A percentile compares a stretch with the other conserved stretches of the same genome.
phyloP scores from a whole-genome alignment of 2,797 vertebrate species.

The Poecile montanus region DNA sequence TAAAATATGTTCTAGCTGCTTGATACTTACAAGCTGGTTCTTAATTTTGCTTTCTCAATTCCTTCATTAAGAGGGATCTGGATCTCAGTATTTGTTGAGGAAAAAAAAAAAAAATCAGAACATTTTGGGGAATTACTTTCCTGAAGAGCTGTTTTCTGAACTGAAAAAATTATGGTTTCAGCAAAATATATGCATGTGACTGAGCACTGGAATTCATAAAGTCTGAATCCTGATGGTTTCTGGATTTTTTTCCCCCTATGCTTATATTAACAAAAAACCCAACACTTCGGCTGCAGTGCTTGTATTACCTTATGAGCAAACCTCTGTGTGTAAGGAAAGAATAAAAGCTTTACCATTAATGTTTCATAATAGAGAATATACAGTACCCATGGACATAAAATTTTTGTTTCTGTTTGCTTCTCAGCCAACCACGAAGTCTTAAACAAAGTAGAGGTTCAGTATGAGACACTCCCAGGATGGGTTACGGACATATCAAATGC shows the following conservation, averaged over 20 bases:
- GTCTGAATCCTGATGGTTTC: neutral
- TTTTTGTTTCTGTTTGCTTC: slow-evolving; percentile 30
- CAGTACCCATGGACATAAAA: neutral
- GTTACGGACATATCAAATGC: slow-evolving; percentile 89
- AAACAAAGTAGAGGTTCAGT: slow-evolving; percentile 93
- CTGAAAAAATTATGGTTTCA: neutral
- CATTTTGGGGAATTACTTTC: neutral
- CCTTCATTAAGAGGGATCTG: neutral
- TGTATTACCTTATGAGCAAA: neutral
- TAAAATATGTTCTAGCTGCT: neutral
- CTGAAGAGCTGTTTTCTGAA: neutral
- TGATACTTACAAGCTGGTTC: neutral
- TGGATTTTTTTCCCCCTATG: neutral
- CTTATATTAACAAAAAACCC: neutral
- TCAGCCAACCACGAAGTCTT: slow-evolving; percentile 96
- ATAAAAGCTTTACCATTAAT: neutral
- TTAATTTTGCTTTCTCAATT: neutral
- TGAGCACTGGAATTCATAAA: neutral
- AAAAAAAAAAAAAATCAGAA: neutral
- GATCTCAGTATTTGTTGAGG: neutral
- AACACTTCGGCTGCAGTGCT: neutral
- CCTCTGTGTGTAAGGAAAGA: neutral
- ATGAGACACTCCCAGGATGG: slow-evolving; percentile 94
- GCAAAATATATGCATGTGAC: neutral
- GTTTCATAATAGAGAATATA: neutral